Conservation (phyloP, 2,888 invertebrate genomes). For the Agrotis exclamationis region DNA sequence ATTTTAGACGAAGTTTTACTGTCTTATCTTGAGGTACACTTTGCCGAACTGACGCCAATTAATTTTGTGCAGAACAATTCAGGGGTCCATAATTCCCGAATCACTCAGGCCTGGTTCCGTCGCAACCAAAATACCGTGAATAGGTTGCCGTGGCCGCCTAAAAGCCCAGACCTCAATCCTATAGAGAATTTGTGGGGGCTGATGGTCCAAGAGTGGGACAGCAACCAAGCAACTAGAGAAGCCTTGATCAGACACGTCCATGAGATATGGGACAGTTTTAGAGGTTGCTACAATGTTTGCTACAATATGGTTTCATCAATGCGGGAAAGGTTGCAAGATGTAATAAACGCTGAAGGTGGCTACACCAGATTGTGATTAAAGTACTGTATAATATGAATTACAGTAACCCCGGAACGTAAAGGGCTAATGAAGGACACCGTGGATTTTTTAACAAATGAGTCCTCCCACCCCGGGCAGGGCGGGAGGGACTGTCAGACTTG, state of each 20-base stretch:
- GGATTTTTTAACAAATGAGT: too few relatives aligned
- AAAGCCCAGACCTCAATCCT: constrained; percentile 12
- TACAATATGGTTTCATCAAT: constrained; percentile 3
- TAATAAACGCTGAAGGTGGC: constrained; percentile 10
- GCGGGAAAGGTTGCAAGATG: constrained; percentile 12
- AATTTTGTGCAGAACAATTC: constrained; percentile 11
- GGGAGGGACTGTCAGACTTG: too few relatives aligned
- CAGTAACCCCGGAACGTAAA: too few relatives aligned
- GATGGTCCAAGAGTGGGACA: constrained; percentile 9
- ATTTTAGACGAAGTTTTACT: constrained; percentile 3
- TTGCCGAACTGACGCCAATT: neutral
- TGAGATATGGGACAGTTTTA: constrained; percentile 2
- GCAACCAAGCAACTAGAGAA: constrained; percentile 1
- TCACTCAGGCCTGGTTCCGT: neutral
- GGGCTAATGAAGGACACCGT: too few relatives aligned
- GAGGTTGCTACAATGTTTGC: neutral
- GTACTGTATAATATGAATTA: too few relatives aligned
- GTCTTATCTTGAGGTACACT: neutral
- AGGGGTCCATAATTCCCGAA: constrained; percentile 1
- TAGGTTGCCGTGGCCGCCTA: constrained; percentile 1
- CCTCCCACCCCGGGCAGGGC: too few relatives aligned
- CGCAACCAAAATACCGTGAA: neutral
- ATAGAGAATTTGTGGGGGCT: constrained; percentile 12
- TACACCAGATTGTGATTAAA: constrained; percentile 9
- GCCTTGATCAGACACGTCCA: constrained; percentile 1